Conservation (phyloP, 2,113 vertebrate genomes). For the Pachyramphus minor region DNA sequence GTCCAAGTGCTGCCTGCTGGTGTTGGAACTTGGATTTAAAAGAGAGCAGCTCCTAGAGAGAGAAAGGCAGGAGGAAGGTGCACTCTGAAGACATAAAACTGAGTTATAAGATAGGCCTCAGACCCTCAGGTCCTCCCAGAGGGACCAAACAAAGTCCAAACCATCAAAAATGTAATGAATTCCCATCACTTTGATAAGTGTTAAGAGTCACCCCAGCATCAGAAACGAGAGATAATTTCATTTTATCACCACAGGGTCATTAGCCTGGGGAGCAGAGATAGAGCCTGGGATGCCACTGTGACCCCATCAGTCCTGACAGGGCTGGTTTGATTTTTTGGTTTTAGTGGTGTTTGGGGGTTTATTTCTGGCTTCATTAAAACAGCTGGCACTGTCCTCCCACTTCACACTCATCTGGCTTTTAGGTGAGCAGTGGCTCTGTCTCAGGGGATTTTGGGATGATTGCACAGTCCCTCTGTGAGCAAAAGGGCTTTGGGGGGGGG, state of each 20-base stretch:
- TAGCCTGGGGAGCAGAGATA: background rate
- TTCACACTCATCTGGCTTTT: background rate
- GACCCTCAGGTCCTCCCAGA: background rate
- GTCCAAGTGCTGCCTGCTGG: background rate
- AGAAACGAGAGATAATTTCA: background rate
- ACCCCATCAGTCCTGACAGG: background rate
- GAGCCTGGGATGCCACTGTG: background rate
- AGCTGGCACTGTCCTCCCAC: background rate
- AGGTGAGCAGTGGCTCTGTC: background rate
- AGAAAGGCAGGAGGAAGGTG: background rate
- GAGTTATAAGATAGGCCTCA: background rate
- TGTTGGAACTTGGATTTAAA: background rate
- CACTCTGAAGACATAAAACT: background rate
- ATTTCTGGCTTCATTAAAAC: background rate
- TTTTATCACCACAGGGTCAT: background rate
- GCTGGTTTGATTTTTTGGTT: background rate
- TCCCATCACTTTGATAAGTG: background rate
- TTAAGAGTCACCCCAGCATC: background rate
- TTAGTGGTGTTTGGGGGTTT: background rate
- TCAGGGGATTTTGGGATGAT: fast-evolving
- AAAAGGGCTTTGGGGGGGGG: background rate
- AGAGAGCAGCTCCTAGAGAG: background rate
- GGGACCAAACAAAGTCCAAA: background rate
- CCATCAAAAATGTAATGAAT: conserved; percentile 4
- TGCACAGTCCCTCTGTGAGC: background rate